Base-by-base conservation (phyloP, 1,140 invertebrate genomes). In the Schlechtendalia chinensis region DNA sequence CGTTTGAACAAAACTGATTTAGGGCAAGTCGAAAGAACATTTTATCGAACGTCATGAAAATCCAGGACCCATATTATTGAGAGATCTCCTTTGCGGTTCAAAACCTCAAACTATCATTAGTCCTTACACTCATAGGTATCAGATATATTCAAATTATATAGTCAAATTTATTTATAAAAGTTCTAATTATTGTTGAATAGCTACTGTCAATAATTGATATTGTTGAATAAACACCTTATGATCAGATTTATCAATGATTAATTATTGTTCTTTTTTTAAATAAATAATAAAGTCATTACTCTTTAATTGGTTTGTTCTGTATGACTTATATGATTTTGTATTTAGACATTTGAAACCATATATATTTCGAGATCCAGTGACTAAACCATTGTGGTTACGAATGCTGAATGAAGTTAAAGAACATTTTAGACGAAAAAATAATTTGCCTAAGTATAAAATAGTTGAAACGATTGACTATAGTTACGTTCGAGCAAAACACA, bases 261-360 rank as follows among this genome's bases (percentile, higher is more conserved):
- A 39, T 39, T 3, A 39, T 39, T 39, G 8, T 4, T 39, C 8
- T 39, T 39, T 8, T 39, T 8, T 39, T 4, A 39, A 39, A 39
- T 39, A 8, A 8, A n/a, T n/a, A n/a, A n/a, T n/a, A n/a, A n/a
- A n/a, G n/a, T n/a, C n/a, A n/a, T n/a, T n/a, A n/a, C n/a, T n/a
- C n/a, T n/a, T 39, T 39, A 39, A 4, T 39, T 39, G 3, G 32
- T 39, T 39, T 4, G 32, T 39, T 39, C 32, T 39, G 8, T 3
- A 39, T 39, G 3, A 39, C 32, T 39, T 39, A 4, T 8, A 39
- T 39, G 32, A 4, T 39, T 39, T 74, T 72, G n/a, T 80, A 74
- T 89, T 87, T 82, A 90, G 92, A 84, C 85, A 90, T 80, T 87
- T 95, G 29, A 92, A 92, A 84, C 93, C 94, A 8, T 94, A 90